Evolutionary conservation across 1,140 invertebrate genomes (phyloP).

Genomic region (Eumeta japonica): DNA sequence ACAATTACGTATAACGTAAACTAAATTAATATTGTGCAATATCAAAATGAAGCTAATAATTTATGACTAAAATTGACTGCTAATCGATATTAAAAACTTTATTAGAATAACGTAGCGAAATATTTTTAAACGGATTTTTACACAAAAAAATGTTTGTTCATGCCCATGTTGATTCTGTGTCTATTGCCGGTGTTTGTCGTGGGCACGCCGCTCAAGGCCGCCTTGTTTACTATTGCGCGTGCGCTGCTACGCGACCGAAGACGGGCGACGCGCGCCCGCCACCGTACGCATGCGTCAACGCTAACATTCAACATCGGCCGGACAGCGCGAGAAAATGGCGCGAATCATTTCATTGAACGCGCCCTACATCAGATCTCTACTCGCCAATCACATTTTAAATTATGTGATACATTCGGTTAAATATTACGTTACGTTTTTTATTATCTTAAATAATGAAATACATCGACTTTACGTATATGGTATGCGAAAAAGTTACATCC

Average conservation of each 20-base stretch:
- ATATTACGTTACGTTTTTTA: conserved; percentile 39
- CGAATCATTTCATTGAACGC: conserved; percentile 52
- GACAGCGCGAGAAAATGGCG: conserved; percentile 36
- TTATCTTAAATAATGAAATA: background rate
- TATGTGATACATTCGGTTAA: conserved; percentile 47
- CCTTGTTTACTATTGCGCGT: conserved; percentile 46
- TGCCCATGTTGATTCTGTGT: conserved; percentile 23
- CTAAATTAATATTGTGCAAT: too few species aligned
- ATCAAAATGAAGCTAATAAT: conserved; percentile 15
- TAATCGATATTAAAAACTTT: too few species aligned
- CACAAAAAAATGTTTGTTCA: too few species aligned
- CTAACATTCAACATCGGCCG: conserved; percentile 10
- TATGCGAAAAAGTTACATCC: too few species aligned
- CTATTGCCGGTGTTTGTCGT: conserved; percentile 23
- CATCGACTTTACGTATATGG: background rate
- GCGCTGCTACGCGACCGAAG: conserved; percentile 21
- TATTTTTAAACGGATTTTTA: too few species aligned
- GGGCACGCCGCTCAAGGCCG: conserved; percentile 40
- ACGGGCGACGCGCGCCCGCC: conserved; percentile 13
- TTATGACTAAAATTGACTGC: too few species aligned
- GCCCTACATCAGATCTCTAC: too few species aligned
- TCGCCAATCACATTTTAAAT: too few species aligned
- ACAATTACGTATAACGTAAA: too few species aligned
- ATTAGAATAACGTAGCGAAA: too few species aligned
- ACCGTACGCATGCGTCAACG: too few species aligned